Evolutionary conservation across 1,140 invertebrate genomes (phyloP).

Genomic region (Drosophila leontia): DNA sequence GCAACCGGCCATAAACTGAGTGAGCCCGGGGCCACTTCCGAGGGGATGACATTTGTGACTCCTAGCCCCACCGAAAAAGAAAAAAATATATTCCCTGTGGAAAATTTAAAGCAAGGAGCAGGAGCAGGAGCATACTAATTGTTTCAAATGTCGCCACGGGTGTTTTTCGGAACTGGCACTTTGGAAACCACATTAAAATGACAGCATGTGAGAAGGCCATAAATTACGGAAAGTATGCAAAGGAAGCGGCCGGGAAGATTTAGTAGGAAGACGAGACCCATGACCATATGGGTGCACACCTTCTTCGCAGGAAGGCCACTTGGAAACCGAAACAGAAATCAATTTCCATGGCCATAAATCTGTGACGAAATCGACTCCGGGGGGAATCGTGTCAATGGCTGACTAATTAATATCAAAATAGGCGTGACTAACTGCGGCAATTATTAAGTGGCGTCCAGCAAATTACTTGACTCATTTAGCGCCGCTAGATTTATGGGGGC

Average conservation of each 20-base stretch:
- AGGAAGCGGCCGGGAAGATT: slow-evolving; percentile 62
- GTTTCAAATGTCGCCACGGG: slow-evolving; percentile 76
- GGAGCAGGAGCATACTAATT: slow-evolving; percentile 58
- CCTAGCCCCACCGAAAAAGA: slow-evolving; percentile 13
- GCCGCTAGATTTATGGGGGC: slow-evolving; percentile 44
- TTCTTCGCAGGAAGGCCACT: slow-evolving; percentile 33
- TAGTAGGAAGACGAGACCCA: slow-evolving; percentile 64
- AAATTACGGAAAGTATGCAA: slow-evolving; percentile 66
- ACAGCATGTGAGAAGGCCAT: slow-evolving; percentile 83
- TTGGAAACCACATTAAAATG: slow-evolving; percentile 82
- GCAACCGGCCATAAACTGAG: slow-evolving; percentile 41
- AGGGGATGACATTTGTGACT: slow-evolving; percentile 44
- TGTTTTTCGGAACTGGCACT: slow-evolving; percentile 54
- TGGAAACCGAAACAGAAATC: slow-evolving; percentile 48
- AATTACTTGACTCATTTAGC: slow-evolving; percentile 38
- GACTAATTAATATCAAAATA: slow-evolving; percentile 77
- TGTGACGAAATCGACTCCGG: slow-evolving; percentile 25
- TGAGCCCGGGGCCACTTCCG: slow-evolving; percentile 37
- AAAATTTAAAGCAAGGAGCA: slow-evolving; percentile 24
- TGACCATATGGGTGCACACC: slow-evolving; percentile 76
- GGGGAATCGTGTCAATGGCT: slow-evolving; percentile 46
- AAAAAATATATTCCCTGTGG: not conserved
- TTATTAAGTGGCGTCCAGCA: slow-evolving; percentile 40
- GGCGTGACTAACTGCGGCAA: slow-evolving; percentile 71
- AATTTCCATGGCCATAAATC: slow-evolving; percentile 74